Percentiles rank a stretch among this genome's conserved stretches.
phyloP scores from a whole-genome alignment of 2,797 vertebrate species.

The Xiphophorus birchmanni region DNA sequence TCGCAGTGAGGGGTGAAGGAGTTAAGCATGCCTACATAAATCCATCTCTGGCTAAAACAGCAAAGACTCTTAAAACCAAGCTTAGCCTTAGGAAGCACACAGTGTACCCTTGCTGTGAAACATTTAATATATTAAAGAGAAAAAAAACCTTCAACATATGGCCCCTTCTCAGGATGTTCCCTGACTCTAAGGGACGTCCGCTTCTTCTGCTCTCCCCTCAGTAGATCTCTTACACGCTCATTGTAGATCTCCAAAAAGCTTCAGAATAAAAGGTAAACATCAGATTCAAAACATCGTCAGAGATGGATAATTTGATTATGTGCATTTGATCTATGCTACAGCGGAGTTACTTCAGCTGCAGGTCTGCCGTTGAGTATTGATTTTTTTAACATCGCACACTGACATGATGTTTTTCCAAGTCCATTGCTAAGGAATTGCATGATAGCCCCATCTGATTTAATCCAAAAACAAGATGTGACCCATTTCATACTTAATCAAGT shows the following conservation, averaged over 20 bases:
- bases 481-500: neutral
- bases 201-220: conserved; percentile 87
- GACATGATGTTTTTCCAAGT: neutral
- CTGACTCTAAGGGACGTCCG: conserved; percentile 87
- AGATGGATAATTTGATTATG: neutral
- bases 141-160: conserved; percentile 89
- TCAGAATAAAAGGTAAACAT: conserved; percentile 16
- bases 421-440: neutral
- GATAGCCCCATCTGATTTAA: neutral
- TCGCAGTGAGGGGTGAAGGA: neutral
- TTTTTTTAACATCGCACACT: neutral
- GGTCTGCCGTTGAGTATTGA: neutral
- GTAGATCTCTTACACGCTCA: conserved; percentile 92
- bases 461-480: neutral
- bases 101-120: neutral
- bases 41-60: neutral
- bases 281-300: neutral
- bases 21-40: neutral
- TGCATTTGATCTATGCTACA: neutral
- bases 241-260: conserved; percentile 99
- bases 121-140: neutral
- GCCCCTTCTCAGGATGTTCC: conserved; percentile 96
- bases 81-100: neutral
- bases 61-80: neutral
- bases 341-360: neutral